Evolutionary conservation across 1,140 invertebrate genomes (phyloP).

Genomic region (Brachystomella parvula): DNA sequence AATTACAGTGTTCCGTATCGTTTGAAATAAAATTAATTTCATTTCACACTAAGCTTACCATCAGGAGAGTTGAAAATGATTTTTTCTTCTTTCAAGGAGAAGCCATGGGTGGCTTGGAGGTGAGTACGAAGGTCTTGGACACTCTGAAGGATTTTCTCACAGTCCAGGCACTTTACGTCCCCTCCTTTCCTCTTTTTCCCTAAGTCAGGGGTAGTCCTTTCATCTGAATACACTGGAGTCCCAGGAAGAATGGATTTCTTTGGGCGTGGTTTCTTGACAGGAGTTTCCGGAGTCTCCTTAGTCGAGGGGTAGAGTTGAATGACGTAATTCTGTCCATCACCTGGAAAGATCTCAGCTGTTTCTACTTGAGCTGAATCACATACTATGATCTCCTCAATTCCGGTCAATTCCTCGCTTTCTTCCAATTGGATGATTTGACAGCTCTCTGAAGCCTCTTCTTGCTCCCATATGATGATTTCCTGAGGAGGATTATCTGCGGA

Average conservation of each 20-base stretch:
- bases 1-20: not conserved
- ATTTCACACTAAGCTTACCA: conserved; percentile 19
- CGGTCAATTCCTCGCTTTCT: not conserved
- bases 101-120: conserved; percentile 18
- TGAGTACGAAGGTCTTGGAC: conserved; percentile 32
- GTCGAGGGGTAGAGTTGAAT: not conserved
- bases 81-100: conserved; percentile 28
- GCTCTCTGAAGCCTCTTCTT: not conserved
- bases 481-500: not conserved
- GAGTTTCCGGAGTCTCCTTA: not conserved
- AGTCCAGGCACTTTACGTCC: conserved; percentile 35
- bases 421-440: conserved; percentile 6
- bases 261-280: not conserved
- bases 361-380: not conserved
- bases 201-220: not conserved
- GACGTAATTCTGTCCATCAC: not conserved
- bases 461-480: conserved; percentile 6
- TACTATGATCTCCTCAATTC: not conserved
- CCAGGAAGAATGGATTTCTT: not conserved
- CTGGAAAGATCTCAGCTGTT: not conserved
- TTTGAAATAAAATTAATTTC: not conserved
- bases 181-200: not conserved
- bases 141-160: conserved; percentile 18
- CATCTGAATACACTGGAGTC: not conserved
- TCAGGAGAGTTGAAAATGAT: conserved; percentile 21